These are phyloP conservation scores for Drosophila helvetica DNA, from an alignment of 2,888 invertebrate species.

Conservation along the genomic window DNA sequence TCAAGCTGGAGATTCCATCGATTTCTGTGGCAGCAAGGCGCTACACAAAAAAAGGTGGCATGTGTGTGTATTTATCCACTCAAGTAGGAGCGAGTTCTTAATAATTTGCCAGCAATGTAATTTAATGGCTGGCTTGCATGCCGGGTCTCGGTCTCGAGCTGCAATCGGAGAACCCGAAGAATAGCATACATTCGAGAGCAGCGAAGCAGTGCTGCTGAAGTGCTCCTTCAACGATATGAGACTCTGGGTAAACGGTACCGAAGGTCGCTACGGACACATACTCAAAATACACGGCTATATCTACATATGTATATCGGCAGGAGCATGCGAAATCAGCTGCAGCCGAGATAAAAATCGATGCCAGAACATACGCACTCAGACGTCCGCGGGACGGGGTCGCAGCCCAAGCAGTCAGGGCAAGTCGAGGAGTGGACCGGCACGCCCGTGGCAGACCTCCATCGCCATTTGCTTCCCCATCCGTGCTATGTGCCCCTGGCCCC, in stretches of 20 bases:
- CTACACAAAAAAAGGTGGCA: slow-evolving; percentile 13
- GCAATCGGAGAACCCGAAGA: not conserved
- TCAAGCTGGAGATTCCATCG: slow-evolving; percentile 67
- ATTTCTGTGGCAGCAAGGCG: slow-evolving; percentile 56
- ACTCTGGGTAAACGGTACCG: slow-evolving; percentile 35
- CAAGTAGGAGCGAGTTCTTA: slow-evolving; percentile 43
- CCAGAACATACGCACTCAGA: slow-evolving; percentile 11
- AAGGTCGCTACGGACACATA: slow-evolving; percentile 49
- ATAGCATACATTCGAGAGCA: slow-evolving; percentile 14
- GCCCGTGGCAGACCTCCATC: slow-evolving; percentile 30
- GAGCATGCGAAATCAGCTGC: slow-evolving; percentile 64
- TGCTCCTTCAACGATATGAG: slow-evolving; percentile 44
- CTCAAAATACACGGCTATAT: slow-evolving; percentile 14
- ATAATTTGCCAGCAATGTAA: slow-evolving; percentile 56
- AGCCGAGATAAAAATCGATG: slow-evolving; percentile 74
- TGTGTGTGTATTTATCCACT: slow-evolving; percentile 24
- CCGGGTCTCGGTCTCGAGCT: slow-evolving; percentile 19
- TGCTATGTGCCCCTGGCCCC: slow-evolving; percentile 1
- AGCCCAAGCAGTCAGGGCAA: slow-evolving; percentile 44
- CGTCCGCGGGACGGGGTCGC: not conserved
- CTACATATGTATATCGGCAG: slow-evolving; percentile 20
- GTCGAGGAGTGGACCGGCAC: slow-evolving; percentile 56
- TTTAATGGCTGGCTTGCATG: slow-evolving; percentile 67
- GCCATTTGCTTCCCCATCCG: slow-evolving; percentile 8
- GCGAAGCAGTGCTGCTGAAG: slow-evolving; percentile 32